Evolutionary conservation across 2,113 vertebrate genomes (phyloP), one percentile per base, ranked within the genome.

Genomic region (Delphinus delphis): DNA sequence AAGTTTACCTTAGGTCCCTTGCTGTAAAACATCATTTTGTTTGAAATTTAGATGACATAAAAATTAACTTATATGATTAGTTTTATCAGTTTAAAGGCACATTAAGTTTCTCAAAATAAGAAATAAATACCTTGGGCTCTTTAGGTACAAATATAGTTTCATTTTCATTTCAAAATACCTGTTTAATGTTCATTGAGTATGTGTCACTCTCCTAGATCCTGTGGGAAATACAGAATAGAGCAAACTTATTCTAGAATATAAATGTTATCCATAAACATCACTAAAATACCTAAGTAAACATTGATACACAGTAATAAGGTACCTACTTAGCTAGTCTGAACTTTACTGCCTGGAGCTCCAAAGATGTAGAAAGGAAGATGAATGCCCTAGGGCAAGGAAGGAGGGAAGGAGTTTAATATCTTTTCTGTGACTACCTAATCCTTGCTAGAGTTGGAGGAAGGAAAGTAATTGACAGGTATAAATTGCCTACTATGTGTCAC

Each of bases 141-240:
- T 91, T 11, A 63, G 20, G 67, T 96, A n/a, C 2, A 90, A 26
- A 65, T 74, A 23, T 1, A 80, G 31, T 77, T 96, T 92, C 65
- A 88, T 93, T 96, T 97, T 88, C 65, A 93, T 93, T 93, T 95
- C 31, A 63, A 88, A 79, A 41, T 89, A 47, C 18, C 3, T 55
- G 67, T 87, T 95, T 77, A 91, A 67, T 73, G 11, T 82, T 91
- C 18, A 8, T 8, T 83, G 26, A 73, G 28, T 79, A 23, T 50
- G 25, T 71, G 25, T 31, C 14, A 67, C 18, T 92, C 47, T 97
- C 63, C 31, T 62, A 38, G 15, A 12, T 86, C 86, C 68, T 50
- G 18, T 77, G 68, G 82, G 85, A 84, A 92, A 79, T 82, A 26
- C 23, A 65, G 53, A 93, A 25, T 63, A 88, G 71, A 79, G 62